These are phyloP conservation scores for Rhynchopsitta pachyrhyncha DNA, from an alignment of 2,113 vertebrate genomes.

Conservation along the genomic window DNA sequence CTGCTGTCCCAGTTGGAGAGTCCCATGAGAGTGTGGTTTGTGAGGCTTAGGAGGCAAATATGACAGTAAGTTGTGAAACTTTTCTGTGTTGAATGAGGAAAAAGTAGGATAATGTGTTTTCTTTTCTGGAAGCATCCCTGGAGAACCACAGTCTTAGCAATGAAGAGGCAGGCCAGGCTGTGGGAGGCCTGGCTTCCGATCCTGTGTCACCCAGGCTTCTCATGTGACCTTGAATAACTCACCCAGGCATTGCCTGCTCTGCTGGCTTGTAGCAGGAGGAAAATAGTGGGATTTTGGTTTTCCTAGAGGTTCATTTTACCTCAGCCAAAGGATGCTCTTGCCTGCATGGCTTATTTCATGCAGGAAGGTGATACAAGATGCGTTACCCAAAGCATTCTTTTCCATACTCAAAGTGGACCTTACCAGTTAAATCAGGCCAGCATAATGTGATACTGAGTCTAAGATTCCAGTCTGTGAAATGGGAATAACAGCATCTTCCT, in stretches of 20 bases:
- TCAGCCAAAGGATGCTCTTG: neutral
- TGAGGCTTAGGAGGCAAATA: neutral
- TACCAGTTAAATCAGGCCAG: neutral
- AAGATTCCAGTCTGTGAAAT: neutral
- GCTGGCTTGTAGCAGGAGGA: neutral
- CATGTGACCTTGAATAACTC: neutral
- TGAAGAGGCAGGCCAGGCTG: neutral
- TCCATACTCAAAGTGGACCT: neutral
- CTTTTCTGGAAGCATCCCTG: neutral
- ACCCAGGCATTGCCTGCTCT: neutral
- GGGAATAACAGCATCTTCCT: accelerated
- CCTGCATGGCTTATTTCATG: neutral
- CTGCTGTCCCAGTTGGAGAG: slow-evolving; percentile 14
- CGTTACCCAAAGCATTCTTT: neutral
- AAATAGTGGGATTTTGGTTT: neutral
- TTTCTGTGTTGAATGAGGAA: neutral
- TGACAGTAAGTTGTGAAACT: neutral
- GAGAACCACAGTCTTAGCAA: neutral
- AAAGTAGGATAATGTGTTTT: neutral
- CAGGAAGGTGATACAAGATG: neutral
- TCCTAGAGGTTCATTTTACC: neutral
- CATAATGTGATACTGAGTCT: neutral
- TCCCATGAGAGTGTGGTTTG: neutral
- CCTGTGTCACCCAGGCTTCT: neutral
- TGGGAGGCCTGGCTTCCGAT: neutral